Evolutionary conservation across 2,888 invertebrate species (phyloP).

Genomic region (Ophion obscuratus): DNA sequence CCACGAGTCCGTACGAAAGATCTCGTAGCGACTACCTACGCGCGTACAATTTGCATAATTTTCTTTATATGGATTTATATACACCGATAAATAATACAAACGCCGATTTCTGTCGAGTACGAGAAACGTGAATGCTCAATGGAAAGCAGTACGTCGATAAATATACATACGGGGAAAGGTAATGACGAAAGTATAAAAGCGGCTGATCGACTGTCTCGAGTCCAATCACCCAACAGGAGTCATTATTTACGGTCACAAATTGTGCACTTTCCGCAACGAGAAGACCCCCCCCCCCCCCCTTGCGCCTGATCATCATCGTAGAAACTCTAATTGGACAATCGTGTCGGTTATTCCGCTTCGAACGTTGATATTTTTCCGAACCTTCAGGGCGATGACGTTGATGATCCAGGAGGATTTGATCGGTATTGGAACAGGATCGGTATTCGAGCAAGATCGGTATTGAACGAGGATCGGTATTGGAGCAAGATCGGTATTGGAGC

Average conservation of each 20-base stretch:
- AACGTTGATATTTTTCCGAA: neutral
- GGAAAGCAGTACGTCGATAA: slow-evolving; percentile 16
- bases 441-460: neutral
- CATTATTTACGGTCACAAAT: slow-evolving; percentile 41
- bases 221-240: slow-evolving; percentile 5
- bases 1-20: slow-evolving; percentile 34
- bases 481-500: neutral
- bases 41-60: slow-evolving; percentile 62
- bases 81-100: slow-evolving; percentile 49
- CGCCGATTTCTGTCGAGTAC: slow-evolving; percentile 43
- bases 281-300: neutral
- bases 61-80: slow-evolving; percentile 63
- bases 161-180: slow-evolving; percentile 11
- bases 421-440: neutral
- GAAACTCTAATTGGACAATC: slow-evolving; percentile 30
- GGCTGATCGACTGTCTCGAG: slow-evolving; percentile 1
- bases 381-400: neutral
- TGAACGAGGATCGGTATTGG: neutral
- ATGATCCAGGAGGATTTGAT: neutral
- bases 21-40: slow-evolving; percentile 57
- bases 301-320: neutral
- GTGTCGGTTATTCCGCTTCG: neutral
- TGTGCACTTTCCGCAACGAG: slow-evolving; percentile 23
- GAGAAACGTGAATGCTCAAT: slow-evolving; percentile 26
- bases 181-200: slow-evolving; percentile 30